Conservation (phyloP, 2,888 invertebrate genomes). For the Pandemis corylana region DNA sequence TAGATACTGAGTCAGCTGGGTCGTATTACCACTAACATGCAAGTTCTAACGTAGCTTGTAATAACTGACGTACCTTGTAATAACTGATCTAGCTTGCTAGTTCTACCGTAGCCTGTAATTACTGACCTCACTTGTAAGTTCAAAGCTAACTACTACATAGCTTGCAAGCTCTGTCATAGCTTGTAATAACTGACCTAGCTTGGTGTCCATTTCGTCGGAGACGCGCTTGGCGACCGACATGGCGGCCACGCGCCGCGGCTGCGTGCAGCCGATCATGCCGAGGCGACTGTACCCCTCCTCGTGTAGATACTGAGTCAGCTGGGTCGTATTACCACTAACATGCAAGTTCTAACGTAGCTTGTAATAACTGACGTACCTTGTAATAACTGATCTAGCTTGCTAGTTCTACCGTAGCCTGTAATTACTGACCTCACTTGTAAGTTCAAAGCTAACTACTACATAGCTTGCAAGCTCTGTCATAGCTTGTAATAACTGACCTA, state of each 20-base stretch:
- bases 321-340: conserved; percentile 97
- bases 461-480: not conserved
- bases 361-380: not conserved
- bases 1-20: conserved; percentile 98
- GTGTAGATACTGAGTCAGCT: conserved; percentile 97
- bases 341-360: too few species aligned
- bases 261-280: conserved; percentile 99
- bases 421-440: not conserved
- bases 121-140: conserved; percentile 78
- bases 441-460: not conserved
- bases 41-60: not conserved
- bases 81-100: not conserved
- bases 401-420: not conserved
- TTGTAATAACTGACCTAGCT: not conserved
- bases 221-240: conserved; percentile 99
- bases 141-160: too few species aligned
- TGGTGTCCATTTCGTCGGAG: conserved; percentile 94
- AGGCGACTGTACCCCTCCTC: conserved; percentile 97
- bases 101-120: not conserved
- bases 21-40: conserved; percentile 61
- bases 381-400: not conserved
- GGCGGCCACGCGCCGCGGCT: conserved; percentile 97
- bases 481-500: not conserved
- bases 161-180: conserved; percentile 77
- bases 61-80: not conserved